Base-by-base conservation (phyloP, 2,888 invertebrate species). In the Malthinus flaveolus region DNA sequence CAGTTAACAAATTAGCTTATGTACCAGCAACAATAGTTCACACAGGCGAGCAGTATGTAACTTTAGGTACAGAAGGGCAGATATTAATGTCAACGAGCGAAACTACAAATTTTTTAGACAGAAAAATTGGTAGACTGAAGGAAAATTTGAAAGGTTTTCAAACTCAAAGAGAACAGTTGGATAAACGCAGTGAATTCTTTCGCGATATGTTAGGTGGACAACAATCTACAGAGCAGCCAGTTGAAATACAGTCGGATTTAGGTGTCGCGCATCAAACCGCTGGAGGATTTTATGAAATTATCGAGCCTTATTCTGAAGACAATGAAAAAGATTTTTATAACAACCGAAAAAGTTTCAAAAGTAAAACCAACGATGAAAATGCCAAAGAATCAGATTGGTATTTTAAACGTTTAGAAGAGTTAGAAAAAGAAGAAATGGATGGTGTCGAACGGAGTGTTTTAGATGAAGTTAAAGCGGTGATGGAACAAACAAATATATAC, bases 11-110 rank as follows among this genome's bases (percentile, higher is more conserved):
- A n/a, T 32, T 59, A 34, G 55, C 59, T 3, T 59, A 56, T 7
- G 13, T 51, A 32, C 51, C 56, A 1, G 59, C 51, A 11, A 59
- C 59, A 9, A 56, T 59, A 32, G 36, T 51, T 46, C 59, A 59
- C 34, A 59, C 59, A 8, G 47, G 51, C 10, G 59, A 59, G 35
- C 42, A 59, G 34, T 59, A 51, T 23, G 48, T 56, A 15, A 36
- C 46, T 23, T 51, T 59, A 31, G 59, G 59, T 1, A 10, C 42
- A 7, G 42, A 48, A 10, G 36, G 11, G n/a, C 55, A 51, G 12
- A 23, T 47, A 35, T 32, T 55, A 31, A 59, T 56, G 59, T 42
- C 50, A 47, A 50, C 54, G 35, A 50, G 55, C 15, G 59, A 59
- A 59, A 55, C 55, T 3, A 35, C 37, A 1, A 12, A n/a, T 0